Evolutionary conservation across 2,113 vertebrate species (phyloP).

Genomic region (Cyanoramphus novaezelandiae): DNA sequence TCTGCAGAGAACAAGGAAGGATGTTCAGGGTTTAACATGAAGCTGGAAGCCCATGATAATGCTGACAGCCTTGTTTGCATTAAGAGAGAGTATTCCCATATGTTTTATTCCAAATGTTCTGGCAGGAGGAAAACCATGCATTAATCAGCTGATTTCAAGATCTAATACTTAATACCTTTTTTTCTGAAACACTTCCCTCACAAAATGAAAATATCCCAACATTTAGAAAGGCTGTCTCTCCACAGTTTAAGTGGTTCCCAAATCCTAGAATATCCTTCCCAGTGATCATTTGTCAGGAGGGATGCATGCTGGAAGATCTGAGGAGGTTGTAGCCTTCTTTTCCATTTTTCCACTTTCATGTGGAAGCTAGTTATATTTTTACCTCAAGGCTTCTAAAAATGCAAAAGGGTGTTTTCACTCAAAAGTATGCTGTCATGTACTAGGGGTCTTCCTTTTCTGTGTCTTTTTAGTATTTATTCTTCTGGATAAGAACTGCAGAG

Average conservation of each 20-base stretch:
- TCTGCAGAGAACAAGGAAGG: neutral
- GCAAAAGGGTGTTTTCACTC: neutral
- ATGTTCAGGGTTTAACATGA: neutral
- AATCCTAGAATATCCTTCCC: neutral
- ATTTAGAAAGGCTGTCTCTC: neutral
- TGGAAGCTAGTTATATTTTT: neutral
- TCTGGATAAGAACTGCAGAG: neutral
- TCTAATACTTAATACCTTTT: neutral
- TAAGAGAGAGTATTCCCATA: neutral
- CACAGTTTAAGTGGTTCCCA: neutral
- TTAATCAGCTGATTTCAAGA: neutral
- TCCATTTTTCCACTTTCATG: neutral
- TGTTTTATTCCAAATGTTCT: neutral
- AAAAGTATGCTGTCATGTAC: rapidly evolving
- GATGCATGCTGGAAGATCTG: rapidly evolving
- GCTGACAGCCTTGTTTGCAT: neutral
- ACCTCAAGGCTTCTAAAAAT: neutral
- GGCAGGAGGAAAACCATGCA: neutral
- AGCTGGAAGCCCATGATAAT: neutral
- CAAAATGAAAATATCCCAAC: neutral
- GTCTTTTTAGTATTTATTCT: neutral
- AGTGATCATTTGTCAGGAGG: neutral
- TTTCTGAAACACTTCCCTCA: neutral
- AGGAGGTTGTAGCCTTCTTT: neutral
- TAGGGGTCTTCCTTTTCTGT: neutral